Percentiles rank a stretch among this genome's conserved stretches.
Conservation (phyloP, 2,888 invertebrate species). For the Melanotus villosus region DNA sequence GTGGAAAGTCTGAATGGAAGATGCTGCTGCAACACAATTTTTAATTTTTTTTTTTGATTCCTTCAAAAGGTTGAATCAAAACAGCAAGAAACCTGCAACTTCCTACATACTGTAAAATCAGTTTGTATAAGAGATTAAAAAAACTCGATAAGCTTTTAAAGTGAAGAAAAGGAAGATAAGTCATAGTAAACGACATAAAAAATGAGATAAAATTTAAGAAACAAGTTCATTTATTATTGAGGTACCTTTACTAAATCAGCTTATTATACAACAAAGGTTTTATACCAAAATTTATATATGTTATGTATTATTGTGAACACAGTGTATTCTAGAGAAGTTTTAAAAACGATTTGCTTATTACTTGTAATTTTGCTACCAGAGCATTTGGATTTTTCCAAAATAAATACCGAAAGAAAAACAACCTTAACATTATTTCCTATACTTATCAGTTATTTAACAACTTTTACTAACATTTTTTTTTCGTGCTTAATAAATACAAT, state of each 20-base stretch:
- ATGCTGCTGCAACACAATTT: no score
- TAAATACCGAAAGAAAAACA: constrained; percentile 15
- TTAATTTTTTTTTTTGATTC: no score
- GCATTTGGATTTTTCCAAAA: neutral
- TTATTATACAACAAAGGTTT: constrained; percentile 29
- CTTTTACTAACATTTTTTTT: neutral
- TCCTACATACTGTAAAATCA: no score
- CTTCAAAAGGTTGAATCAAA: no score
- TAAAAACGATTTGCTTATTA: constrained; percentile 12
- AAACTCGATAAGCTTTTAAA: no score
- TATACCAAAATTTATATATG: constrained; percentile 26
- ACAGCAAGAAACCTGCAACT: no score
- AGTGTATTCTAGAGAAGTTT: constrained; percentile 12
- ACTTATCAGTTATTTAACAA: constrained; percentile 19
- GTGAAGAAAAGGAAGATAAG: no score
- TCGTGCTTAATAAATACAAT: constrained; percentile 25
- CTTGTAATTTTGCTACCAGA: constrained; percentile 22
- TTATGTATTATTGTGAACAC: constrained; percentile 22
- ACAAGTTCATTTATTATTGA: neutral
- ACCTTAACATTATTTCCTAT: constrained; percentile 15
- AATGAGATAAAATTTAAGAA: neutral
- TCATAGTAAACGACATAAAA: neutral
- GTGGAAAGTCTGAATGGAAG: no score
- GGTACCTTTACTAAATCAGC: constrained; percentile 19
- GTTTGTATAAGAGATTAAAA: no score